Percentiles rank a stretch among this genome's conserved stretches.
phyloP scores from a whole-genome alignment of 2,113 vertebrate species.

The Rana temporaria region DNA sequence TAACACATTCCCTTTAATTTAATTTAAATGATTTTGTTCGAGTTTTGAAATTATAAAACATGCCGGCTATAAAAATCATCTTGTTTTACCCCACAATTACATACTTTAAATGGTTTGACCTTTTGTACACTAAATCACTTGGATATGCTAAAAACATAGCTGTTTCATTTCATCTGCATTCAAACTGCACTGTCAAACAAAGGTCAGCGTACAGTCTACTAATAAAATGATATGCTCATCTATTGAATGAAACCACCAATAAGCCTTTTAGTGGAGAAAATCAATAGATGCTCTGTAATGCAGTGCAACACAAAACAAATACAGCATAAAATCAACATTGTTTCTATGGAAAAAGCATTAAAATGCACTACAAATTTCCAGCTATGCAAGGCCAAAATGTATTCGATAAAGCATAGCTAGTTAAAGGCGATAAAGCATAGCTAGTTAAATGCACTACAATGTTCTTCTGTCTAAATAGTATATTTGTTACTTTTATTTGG shows the following conservation, averaged over 20 bases:
- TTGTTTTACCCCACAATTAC: too few species aligned
- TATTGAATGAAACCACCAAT: constrained; percentile 42
- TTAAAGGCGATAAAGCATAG: too few species aligned
- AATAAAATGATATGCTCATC: constrained; percentile 48
- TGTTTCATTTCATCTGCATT: background rate
- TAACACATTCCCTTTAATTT: too few species aligned
- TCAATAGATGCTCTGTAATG: constrained; percentile 38
- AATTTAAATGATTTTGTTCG: too few species aligned
- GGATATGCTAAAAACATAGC: background rate
- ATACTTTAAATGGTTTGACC: too few species aligned
- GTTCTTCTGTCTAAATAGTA: too few species aligned
- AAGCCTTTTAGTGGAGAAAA: constrained; percentile 34
- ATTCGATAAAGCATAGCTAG: too few species aligned
- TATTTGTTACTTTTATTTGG: too few species aligned
- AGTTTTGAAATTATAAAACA: too few species aligned
- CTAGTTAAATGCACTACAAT: too few species aligned
- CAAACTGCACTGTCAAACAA: constrained; percentile 28
- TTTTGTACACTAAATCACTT: background rate
- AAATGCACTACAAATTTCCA: background rate
- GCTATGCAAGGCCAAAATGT: background rate
- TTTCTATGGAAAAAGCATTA: constrained; percentile 25
- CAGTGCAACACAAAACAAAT: constrained; percentile 24
- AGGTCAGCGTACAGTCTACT: constrained; percentile 31
- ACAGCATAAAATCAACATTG: background rate
- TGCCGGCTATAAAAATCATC: too few species aligned